Conservation (phyloP, 2,888 invertebrate species). For the Volucella zonaria region DNA sequence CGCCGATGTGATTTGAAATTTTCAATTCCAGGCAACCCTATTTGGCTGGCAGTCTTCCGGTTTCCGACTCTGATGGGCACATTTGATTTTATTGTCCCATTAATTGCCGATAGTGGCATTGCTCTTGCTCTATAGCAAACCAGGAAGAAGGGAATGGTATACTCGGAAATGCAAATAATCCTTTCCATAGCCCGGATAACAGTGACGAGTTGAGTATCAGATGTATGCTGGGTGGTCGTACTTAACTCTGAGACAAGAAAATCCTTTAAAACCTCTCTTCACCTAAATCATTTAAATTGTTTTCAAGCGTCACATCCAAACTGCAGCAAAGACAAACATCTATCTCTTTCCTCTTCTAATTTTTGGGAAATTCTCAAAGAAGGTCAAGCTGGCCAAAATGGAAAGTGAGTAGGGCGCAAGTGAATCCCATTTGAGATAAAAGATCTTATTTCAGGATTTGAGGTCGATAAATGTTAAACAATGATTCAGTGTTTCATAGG, state of each 20-base stretch:
- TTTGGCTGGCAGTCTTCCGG: background rate
- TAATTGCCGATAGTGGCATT: constrained; percentile 39
- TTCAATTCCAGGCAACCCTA: background rate
- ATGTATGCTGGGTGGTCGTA: constrained; percentile 4
- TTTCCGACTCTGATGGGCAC: background rate
- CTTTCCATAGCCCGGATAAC: constrained; percentile 41
- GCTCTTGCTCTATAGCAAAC: background rate
- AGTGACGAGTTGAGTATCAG: constrained; percentile 45
- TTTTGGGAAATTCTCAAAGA: constrained; percentile 8
- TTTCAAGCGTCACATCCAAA: constrained; percentile 2
- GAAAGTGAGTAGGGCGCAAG: background rate
- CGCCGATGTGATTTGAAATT: constrained; percentile 31
- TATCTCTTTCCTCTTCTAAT: background rate
- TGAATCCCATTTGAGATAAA: constrained; percentile 47
- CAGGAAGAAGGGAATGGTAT: background rate
- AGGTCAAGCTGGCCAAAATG: constrained; percentile 10
- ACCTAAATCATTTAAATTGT: constrained; percentile 52
- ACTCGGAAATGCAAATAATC: constrained; percentile 35
- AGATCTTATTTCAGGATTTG: constrained; percentile 44
- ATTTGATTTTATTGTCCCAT: constrained; percentile 45
- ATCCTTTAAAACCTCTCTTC: constrained; percentile 52
- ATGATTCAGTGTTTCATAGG: background rate
- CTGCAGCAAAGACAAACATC: too few species aligned
- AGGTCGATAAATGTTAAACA: constrained; percentile 36
- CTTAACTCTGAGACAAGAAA: constrained; percentile 42